These are phyloP conservation scores for Styela clava DNA, from an alignment of 23 tunicate species.

Conservation along the genomic window DNA sequence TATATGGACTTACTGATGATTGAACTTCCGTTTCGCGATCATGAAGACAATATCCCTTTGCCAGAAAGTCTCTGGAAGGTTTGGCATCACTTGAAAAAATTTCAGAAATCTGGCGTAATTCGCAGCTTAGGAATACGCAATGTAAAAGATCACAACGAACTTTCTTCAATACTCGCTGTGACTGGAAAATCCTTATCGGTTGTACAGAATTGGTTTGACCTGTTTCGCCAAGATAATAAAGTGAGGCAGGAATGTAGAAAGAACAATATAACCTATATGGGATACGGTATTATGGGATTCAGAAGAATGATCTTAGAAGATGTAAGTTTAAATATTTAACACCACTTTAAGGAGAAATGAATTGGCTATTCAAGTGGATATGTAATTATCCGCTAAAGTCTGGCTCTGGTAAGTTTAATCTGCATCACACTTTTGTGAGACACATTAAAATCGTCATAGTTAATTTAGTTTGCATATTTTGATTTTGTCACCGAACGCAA, in stretches of 20 bases:
- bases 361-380: too few relatives aligned
- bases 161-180: slow-evolving; percentile 1
- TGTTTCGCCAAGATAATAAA: slow-evolving; percentile 44
- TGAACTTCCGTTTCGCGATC: slow-evolving; percentile 13
- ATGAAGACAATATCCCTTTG: neutral
- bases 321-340: neutral
- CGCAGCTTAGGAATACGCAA: slow-evolving; percentile 51
- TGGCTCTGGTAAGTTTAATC: too few relatives aligned
- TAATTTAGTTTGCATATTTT: too few relatives aligned
- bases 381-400: too few relatives aligned
- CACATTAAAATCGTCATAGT: too few relatives aligned
- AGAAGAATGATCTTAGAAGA: neutral
- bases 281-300: slow-evolving; percentile 35
- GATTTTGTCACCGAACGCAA: too few relatives aligned
- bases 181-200: slow-evolving; percentile 27
- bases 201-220: slow-evolving; percentile 76
- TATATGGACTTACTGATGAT: slow-evolving; percentile 40
- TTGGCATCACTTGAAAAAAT: slow-evolving; percentile 36
- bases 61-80: slow-evolving; percentile 5
- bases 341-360: too few relatives aligned
- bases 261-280: slow-evolving; percentile 49
- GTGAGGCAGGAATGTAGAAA: slow-evolving; percentile 36
- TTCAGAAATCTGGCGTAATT: slow-evolving; percentile 36
- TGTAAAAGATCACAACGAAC: slow-evolving; percentile 5
- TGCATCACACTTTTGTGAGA: too few relatives aligned